phyloP scores from a whole-genome alignment of 2,797 vertebrate species.

The Acanthurus lineatus region DNA sequence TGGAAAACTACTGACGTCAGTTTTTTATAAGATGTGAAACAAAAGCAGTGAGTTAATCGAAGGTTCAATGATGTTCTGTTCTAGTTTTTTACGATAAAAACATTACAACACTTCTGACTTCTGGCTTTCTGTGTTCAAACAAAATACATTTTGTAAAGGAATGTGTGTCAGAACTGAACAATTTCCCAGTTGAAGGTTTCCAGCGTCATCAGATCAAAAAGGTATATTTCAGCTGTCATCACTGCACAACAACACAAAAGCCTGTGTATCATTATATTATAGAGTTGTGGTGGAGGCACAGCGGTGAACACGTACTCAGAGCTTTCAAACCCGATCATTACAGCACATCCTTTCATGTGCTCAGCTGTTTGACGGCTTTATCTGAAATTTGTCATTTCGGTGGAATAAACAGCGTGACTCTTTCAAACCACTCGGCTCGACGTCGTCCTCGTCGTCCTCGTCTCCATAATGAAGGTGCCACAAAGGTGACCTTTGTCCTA shows the following conservation, averaged over 20 bases:
- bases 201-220: slow-evolving; percentile 56
- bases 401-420: slow-evolving; percentile 53
- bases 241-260: slow-evolving; percentile 31
- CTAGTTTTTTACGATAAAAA: slow-evolving; percentile 10
- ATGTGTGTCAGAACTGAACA: slow-evolving; percentile 1
- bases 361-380: slow-evolving; percentile 36
- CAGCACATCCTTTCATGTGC: slow-evolving; percentile 63
- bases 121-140: slow-evolving; percentile 5
- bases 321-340: slow-evolving; percentile 59
- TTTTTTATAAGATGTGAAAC: background rate
- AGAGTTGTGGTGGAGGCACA: slow-evolving; percentile 34
- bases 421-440: slow-evolving; percentile 8
- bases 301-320: slow-evolving; percentile 27
- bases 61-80: background rate
- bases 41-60: background rate
- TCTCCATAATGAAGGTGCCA: slow-evolving; percentile 45
- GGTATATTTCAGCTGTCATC: slow-evolving; percentile 54
- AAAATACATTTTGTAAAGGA: slow-evolving; percentile 21
- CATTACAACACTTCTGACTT: background rate
- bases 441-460: slow-evolving; percentile 39
- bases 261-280: slow-evolving; percentile 52
- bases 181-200: slow-evolving; percentile 24
- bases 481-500: slow-evolving; percentile 48
- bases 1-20: too few relatives aligned
- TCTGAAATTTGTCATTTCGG: slow-evolving; percentile 60